Conservation (phyloP, 2,888 invertebrate species). For the Ditylenchus weischeri region DNA sequence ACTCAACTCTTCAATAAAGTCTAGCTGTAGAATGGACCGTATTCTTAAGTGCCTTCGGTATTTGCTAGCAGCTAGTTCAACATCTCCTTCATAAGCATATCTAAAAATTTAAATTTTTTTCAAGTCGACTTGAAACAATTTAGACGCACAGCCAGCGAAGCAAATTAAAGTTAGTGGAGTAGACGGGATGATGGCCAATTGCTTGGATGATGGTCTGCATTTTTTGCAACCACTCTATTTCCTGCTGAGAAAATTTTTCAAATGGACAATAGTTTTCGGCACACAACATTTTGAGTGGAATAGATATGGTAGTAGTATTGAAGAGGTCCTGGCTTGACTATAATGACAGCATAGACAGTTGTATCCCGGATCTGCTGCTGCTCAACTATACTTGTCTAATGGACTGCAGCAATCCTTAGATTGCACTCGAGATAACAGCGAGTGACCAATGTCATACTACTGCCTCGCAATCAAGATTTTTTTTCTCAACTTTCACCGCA, state of each 20-base stretch:
- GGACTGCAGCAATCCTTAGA: too few relatives aligned
- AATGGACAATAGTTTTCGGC: neutral
- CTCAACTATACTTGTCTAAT: too few relatives aligned
- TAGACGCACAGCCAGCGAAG: slow-evolving; percentile 41
- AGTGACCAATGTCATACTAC: too few relatives aligned
- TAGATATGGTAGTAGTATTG: too few relatives aligned
- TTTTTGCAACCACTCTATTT: slow-evolving; percentile 15
- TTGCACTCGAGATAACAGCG: too few relatives aligned
- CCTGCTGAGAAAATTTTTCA: slow-evolving; percentile 20
- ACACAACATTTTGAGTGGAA: neutral
- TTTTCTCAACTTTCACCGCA: too few relatives aligned
- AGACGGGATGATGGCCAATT: slow-evolving; percentile 10
- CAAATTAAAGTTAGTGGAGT: slow-evolving; percentile 41
- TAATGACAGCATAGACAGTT: too few relatives aligned
- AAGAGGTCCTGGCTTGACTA: too few relatives aligned
- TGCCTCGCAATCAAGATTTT: too few relatives aligned
- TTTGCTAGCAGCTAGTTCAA: slow-evolving; percentile 42
- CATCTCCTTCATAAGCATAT: slow-evolving; percentile 47
- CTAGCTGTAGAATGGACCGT: slow-evolving; percentile 44
- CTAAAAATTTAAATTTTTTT: neutral
- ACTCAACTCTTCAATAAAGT: slow-evolving; percentile 32
- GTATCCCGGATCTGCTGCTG: too few relatives aligned
- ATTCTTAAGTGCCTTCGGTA: slow-evolving; percentile 43
- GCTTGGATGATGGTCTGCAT: slow-evolving; percentile 3
- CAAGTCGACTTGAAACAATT: neutral